phyloP scores from a whole-genome alignment of 92 coral and sea anemone species.

The Isaurus tuberculatus region DNA sequence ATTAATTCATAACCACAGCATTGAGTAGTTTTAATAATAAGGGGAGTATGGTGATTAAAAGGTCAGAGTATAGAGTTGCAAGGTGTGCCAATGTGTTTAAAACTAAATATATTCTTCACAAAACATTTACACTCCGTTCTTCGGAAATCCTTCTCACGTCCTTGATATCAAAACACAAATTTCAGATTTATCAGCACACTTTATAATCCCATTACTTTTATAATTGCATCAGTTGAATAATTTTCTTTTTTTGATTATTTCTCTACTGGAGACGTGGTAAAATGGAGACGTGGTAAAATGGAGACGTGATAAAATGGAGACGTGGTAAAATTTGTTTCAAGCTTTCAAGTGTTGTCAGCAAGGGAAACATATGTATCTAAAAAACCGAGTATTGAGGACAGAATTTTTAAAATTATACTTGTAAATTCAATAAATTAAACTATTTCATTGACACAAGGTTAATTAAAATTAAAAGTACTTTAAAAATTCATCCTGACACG shows the following conservation, averaged over 20 bases:
- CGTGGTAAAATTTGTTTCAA: conserved; percentile 13
- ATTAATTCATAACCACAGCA: not conserved
- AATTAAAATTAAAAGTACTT: no score
- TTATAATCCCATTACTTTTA: not conserved
- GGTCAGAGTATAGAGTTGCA: not conserved
- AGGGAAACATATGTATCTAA: not conserved
- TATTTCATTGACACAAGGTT: no score
- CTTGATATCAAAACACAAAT: not conserved
- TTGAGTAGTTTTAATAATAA: not conserved
- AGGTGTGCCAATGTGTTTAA: not conserved
- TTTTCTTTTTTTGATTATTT: not conserved
- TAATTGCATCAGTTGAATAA: not conserved
- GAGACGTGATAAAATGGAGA: conserved; percentile 14
- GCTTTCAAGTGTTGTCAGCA: no score
- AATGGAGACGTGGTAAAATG: conserved; percentile 7
- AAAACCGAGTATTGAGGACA: not conserved
- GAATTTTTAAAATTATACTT: not conserved
- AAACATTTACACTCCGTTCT: no score
- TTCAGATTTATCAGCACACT: not conserved
- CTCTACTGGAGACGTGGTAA: not conserved
- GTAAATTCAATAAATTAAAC: no score
- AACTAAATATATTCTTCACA: not conserved
- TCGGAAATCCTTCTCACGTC: not conserved
- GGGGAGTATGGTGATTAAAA: not conserved
- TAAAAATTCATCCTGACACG: no score